These are phyloP conservation scores for Serinus canaria DNA, from an alignment of 2,113 vertebrate species.

Conservation along the genomic window DNA sequence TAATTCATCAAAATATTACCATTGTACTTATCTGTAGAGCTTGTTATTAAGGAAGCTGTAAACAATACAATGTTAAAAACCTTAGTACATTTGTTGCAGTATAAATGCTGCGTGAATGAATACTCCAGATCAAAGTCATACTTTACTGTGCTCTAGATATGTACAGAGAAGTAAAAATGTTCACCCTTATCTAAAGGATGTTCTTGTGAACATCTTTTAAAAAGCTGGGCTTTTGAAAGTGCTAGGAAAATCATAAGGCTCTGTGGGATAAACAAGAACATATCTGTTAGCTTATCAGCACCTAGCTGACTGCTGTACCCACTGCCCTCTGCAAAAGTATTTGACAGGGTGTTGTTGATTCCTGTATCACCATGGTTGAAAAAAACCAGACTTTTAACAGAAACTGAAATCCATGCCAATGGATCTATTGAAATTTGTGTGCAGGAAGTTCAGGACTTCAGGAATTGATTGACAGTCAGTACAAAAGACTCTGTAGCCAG, in stretches of 20 bases:
- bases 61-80: background rate
- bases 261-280: background rate
- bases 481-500: background rate
- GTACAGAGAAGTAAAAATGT: background rate
- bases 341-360: background rate
- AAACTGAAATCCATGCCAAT: background rate
- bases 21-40: background rate
- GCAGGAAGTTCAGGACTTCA: background rate
- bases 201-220: background rate
- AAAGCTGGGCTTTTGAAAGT: background rate
- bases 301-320: background rate
- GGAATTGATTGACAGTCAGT: background rate
- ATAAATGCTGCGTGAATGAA: background rate
- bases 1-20: background rate
- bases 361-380: accelerated
- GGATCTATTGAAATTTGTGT: background rate
- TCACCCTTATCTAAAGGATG: background rate
- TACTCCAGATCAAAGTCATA: background rate
- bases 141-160: background rate
- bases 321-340: background rate
- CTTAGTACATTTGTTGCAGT: background rate
- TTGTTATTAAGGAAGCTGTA: background rate
- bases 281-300: background rate
- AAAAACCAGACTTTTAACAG: background rate
- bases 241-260: background rate